Evolutionary conservation across 2,888 invertebrate genomes (phyloP).

Genomic region (Ochropleura leucogaster): DNA sequence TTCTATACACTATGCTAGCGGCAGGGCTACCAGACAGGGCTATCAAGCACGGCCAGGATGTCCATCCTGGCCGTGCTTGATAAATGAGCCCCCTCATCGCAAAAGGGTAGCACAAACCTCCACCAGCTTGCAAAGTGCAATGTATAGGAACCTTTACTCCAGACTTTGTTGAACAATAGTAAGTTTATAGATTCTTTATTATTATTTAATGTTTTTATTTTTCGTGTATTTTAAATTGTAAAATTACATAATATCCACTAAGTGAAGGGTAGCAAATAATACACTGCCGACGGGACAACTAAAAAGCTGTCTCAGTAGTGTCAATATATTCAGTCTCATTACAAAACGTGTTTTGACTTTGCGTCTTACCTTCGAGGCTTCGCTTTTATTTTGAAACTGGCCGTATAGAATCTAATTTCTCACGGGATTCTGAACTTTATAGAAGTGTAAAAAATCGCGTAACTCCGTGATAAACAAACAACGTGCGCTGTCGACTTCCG

Average conservation of each 20-base stretch:
- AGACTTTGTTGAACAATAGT: conserved; percentile 22
- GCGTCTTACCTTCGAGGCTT: not conserved
- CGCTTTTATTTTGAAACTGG: not conserved
- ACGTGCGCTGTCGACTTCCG: not conserved
- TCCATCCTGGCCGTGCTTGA: not conserved
- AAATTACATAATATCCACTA: not conserved
- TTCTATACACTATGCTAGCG: not conserved
- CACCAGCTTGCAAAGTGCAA: not conserved
- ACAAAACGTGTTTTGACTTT: not conserved
- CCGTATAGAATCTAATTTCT: not conserved
- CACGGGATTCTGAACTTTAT: not conserved
- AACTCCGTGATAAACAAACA: not conserved
- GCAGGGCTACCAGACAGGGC: not conserved
- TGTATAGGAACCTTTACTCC: conserved; percentile 8
- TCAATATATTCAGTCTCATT: not conserved
- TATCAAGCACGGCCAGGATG: no score
- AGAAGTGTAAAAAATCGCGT: not conserved
- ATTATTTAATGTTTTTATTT: conserved; percentile 6
- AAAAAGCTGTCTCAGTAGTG: not conserved
- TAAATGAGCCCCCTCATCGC: no score
- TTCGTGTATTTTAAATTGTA: not conserved
- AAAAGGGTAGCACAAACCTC: not conserved
- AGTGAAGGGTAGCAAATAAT: not conserved
- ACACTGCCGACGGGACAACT: not conserved
- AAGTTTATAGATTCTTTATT: conserved; percentile 16